Conservation (phyloP, 1,140 invertebrate genomes). For the Mesaphorura yosii region DNA sequence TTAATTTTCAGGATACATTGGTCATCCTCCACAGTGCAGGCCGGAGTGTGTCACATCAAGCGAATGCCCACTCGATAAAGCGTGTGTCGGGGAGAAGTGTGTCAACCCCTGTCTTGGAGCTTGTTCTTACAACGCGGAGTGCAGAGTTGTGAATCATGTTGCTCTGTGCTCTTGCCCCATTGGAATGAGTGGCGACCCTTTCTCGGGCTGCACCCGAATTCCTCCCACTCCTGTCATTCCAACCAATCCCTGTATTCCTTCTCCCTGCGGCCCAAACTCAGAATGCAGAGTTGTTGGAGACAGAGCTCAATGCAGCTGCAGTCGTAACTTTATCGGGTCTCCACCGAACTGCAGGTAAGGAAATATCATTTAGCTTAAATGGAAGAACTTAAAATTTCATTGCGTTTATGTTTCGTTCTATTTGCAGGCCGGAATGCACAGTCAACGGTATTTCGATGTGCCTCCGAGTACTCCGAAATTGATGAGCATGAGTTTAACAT, state of each 20-base stretch:
- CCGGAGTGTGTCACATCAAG: slow-evolving; percentile 58
- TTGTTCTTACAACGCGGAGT: slow-evolving; percentile 60
- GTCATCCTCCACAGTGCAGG: slow-evolving; percentile 51
- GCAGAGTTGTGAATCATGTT: slow-evolving; percentile 50
- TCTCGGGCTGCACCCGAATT: neutral
- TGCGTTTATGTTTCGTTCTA: too few relatives aligned
- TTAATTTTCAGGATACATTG: slow-evolving; percentile 42
- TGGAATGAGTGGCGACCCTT: slow-evolving; percentile 9
- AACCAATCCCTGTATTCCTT: slow-evolving; percentile 53
- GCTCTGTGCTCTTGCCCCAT: slow-evolving; percentile 44
- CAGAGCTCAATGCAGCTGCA: slow-evolving; percentile 43
- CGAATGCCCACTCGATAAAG: slow-evolving; percentile 47
- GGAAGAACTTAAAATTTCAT: too few relatives aligned
- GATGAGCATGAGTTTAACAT: too few relatives aligned
- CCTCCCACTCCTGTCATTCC: neutral
- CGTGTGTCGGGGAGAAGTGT: slow-evolving; percentile 48
- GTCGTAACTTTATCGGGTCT: slow-evolving; percentile 43
- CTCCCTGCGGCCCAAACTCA: slow-evolving; percentile 58
- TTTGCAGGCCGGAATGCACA: too few relatives aligned
- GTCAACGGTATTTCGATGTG: too few relatives aligned
- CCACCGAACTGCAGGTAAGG: slow-evolving; percentile 53
- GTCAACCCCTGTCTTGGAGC: slow-evolving; percentile 46
- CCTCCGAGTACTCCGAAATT: too few relatives aligned
- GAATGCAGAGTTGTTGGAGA: slow-evolving; percentile 31
- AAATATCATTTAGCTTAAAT: too few relatives aligned